phyloP scores from a whole-genome alignment of 2,113 vertebrate species.

The Carassius auratus region DNA sequence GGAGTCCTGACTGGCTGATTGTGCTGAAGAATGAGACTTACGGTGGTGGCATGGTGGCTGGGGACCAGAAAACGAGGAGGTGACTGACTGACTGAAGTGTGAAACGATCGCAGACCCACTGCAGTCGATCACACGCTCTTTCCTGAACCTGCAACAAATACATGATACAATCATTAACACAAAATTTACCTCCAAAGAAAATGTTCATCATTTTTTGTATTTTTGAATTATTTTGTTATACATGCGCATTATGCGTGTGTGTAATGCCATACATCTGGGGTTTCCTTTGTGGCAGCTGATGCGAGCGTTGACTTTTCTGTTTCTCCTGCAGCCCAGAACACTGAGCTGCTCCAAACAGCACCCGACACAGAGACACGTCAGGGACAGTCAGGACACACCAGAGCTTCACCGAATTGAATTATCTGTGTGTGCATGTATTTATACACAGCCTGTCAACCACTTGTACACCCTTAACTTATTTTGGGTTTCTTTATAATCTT shows the following conservation, averaged over 20 bases:
- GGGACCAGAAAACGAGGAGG: constrained; percentile 68
- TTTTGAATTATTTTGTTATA: not conserved
- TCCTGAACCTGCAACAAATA: constrained; percentile 68
- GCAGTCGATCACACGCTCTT: constrained; percentile 79
- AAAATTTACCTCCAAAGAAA: not conserved
- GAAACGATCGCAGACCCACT: constrained; percentile 82
- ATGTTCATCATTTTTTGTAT: not conserved
- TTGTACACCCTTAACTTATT: not conserved
- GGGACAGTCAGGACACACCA: not conserved
- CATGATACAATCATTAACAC: not conserved
- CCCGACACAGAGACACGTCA: constrained; percentile 63
- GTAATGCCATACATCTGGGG: constrained; percentile 79
- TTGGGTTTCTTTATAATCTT: not conserved
- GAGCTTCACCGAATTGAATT: not conserved
- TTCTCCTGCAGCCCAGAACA: constrained; percentile 78
- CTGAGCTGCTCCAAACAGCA: constrained; percentile 84
- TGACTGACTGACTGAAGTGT: constrained; percentile 79
- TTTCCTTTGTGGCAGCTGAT: constrained; percentile 71
- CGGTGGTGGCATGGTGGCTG: constrained; percentile 69
- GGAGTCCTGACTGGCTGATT: constrained; percentile 41
- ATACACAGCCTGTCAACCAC: not conserved
- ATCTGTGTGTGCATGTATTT: not conserved
- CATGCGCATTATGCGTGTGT: not conserved
- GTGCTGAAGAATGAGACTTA: constrained; percentile 40
- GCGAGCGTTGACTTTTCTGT: constrained; percentile 70